Base-by-base conservation (phyloP, 2,113 vertebrate species). In the Pontoporia blainvillei region DNA sequence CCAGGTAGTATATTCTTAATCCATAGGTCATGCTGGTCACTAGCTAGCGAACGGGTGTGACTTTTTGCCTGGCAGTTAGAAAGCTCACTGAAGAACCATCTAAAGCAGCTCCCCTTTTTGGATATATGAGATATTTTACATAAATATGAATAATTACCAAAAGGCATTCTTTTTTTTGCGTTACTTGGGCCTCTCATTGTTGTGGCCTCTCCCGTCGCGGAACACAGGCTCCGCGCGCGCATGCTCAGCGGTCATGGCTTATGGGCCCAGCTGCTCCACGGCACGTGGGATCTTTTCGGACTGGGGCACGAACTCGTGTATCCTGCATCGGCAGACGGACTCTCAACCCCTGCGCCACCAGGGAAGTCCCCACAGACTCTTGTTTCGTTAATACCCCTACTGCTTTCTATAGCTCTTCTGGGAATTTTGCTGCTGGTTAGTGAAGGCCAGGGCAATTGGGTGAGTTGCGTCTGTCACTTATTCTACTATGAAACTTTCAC, bases 311-410 rank as follows among this genome's bases (percentile, higher is more conserved):
- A 49, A 49, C 46, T 12, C 46, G 12, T 49, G 46, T 49, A 11
- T 3, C 46, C 46, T 49, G 12, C 46, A 49, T 49, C 46, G 12
- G 12, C 46, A 49, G 46, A 2, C 12, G 12, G 46, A 13, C 46
- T 49, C 46, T 49, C 46, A 49, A 49, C 46, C 46, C 3, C 46
- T 49, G 12, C 46, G 46, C 46, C 46, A 49, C 44, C 46, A 49
- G 46, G 46, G 46, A 49, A 49, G 46, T 9, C 44, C 44, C 44
- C 44, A 46, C 49, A 36, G 41, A 87, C 20, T 93, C 61, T 95
- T 91, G 82, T 86, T 96, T 93, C 66, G 83, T 95, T 96, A 94
- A 76, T 91, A 67, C 61, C 20, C 52, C 14, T 79, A 59, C 57
- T 69, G 54, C 18, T 95, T 89, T 94, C 27, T 87, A 49, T 52